Evolutionary conservation across 1,140 invertebrate genomes (phyloP).

Genomic region (Babylonia areolata): DNA sequence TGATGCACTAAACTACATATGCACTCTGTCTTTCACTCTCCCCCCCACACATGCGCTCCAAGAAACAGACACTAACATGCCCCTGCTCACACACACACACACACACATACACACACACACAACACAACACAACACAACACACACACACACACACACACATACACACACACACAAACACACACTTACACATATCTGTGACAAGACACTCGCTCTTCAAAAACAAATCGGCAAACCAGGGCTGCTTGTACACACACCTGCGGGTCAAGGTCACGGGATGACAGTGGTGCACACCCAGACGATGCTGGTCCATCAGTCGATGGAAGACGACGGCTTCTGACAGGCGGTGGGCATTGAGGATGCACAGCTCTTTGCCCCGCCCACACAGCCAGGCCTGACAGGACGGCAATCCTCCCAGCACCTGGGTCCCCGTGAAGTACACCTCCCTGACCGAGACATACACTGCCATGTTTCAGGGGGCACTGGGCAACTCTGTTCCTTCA

Average conservation of each 20-base stretch:
- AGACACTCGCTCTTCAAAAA: background rate
- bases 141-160: too few relatives aligned
- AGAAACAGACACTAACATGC: background rate
- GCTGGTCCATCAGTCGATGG: constrained; percentile 50
- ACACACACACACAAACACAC: too few relatives aligned
- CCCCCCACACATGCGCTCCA: background rate
- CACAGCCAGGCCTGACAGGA: constrained; percentile 54
- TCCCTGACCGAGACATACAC: background rate
- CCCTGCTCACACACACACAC: too few relatives aligned
- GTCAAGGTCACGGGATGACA: constrained; percentile 45
- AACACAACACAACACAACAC: too few relatives aligned
- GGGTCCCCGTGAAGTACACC: background rate
- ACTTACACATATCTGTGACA: background rate
- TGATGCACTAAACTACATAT: too few relatives aligned
- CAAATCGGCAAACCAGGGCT: background rate
- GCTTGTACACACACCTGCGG: constrained; percentile 35
- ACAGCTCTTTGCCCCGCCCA: constrained; percentile 49
- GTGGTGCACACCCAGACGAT: constrained; percentile 40
- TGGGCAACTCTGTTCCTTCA: too few relatives aligned
- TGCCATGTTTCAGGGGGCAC: too few relatives aligned
- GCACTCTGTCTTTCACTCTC: too few relatives aligned
- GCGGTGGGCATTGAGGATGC: constrained; percentile 50
- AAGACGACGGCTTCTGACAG: constrained; percentile 54
- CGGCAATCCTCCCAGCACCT: constrained; percentile 52
- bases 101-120: too few relatives aligned